These are phyloP conservation scores for Parazoanthus swiftii DNA, from an alignment of 92 coral and sea anemone genomes.

Conservation along the genomic window DNA sequence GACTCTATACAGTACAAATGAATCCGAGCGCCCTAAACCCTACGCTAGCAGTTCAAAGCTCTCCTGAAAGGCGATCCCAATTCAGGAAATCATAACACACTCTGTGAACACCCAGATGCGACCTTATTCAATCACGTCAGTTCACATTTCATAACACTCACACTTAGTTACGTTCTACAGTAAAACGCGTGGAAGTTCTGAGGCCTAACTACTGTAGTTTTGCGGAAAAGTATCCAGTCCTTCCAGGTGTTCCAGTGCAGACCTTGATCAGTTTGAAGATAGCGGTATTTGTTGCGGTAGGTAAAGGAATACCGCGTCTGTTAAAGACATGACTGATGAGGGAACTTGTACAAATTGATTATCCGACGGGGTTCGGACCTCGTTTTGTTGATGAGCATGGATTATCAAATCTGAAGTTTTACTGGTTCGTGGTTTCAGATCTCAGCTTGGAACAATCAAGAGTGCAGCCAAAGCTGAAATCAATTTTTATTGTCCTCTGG, in stretches of 20 bases:
- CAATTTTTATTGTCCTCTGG: neutral
- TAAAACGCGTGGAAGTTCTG: neutral
- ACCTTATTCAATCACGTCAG: constrained; percentile 11
- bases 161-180: neutral
- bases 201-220: neutral
- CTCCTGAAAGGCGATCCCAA: constrained; percentile 32
- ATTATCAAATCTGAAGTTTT: constrained; percentile 5
- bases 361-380: neutral
- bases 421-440: constrained; percentile 32
- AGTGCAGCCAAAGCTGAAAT: neutral
- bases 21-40: neutral
- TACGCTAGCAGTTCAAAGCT: neutral
- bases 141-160: constrained; percentile 25
- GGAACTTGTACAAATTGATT: neutral
- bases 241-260: neutral
- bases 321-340: neutral
- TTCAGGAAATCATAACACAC: constrained; percentile 24
- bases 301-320: neutral
- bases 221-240: neutral
- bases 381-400: constrained; percentile 11
- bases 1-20: no score
- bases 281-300: neutral
- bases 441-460: constrained; percentile 31
- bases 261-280: neutral
- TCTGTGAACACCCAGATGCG: constrained; percentile 31